A percentile compares a stretch with the other conserved stretches of the same genome.
Conservation (phyloP, 2,888 invertebrate genomes). For the Geophilus truncorum region DNA sequence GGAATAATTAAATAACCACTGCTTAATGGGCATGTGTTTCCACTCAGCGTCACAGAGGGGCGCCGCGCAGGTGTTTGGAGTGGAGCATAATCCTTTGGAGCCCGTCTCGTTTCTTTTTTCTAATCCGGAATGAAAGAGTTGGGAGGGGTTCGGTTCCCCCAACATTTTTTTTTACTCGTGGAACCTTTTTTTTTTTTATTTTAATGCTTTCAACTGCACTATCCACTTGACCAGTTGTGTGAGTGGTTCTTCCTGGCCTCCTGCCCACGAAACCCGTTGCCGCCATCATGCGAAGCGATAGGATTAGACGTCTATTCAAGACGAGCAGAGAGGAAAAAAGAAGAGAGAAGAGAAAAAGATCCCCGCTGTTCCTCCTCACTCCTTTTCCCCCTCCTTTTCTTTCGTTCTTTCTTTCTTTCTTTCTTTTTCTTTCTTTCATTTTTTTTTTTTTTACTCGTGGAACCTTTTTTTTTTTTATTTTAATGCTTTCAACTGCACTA, state of each 20-base stretch:
- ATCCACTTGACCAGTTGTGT: constrained; percentile 10
- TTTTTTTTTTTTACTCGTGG: no score
- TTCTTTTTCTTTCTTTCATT: neutral
- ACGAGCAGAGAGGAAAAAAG: neutral
- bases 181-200: neutral
- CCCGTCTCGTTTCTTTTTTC: constrained; percentile 2
- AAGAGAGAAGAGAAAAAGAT: neutral
- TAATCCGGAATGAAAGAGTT: constrained; percentile 9
- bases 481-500: no score
- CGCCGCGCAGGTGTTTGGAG: neutral
- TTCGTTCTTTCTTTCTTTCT: neutral
- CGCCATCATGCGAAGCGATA: neutral
- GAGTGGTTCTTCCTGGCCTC: neutral
- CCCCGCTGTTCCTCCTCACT: constrained; percentile 5
- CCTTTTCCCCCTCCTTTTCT: constrained; percentile 10
- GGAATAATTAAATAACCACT: neutral
- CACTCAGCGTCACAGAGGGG: neutral
- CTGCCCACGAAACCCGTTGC: constrained; percentile 10
- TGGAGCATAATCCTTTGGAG: neutral
- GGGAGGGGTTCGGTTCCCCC: neutral
- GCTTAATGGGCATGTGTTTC: neutral
- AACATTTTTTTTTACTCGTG: neutral
- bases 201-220: neutral
- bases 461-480: no score
- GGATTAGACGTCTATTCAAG: constrained; percentile 10